These are phyloP conservation scores for Botrylloides violaceus DNA, from an alignment of 23 tunicate genomes.

Conservation along the genomic window DNA sequence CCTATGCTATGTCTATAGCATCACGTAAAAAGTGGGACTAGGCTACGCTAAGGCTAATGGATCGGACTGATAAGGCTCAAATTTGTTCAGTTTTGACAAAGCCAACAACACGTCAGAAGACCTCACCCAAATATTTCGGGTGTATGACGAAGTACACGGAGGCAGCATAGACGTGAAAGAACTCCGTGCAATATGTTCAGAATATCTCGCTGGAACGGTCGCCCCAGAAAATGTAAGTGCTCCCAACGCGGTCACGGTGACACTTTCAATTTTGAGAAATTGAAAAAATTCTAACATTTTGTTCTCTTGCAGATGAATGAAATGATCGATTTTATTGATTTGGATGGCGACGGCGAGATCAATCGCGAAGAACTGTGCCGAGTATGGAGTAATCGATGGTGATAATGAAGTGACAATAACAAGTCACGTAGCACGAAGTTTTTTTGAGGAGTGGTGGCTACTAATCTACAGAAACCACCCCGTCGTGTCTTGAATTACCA, in stretches of 20 bases:
- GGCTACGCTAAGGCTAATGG: too few species aligned
- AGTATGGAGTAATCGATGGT: constrained; percentile 65
- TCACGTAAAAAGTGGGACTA: too few species aligned
- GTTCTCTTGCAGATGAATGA: constrained; percentile 61
- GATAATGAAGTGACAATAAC: too few species aligned
- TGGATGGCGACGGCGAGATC: constrained; percentile 85
- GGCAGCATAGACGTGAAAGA: constrained; percentile 81
- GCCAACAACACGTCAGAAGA: constrained; percentile 94
- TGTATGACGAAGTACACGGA: constrained; percentile 47
- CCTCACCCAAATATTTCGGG: constrained; percentile 73
- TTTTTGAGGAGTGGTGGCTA: too few species aligned
- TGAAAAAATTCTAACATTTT: background rate
- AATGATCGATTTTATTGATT: constrained; percentile 68
- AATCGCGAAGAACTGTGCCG: constrained; percentile 74
- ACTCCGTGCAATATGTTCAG: constrained; percentile 60
- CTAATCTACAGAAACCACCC: too few species aligned
- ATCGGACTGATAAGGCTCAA: too few species aligned
- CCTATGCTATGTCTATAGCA: too few species aligned
- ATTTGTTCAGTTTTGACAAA: constrained; percentile 79
- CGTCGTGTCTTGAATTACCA: too few species aligned
- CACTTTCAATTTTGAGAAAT: background rate
- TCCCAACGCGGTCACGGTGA: background rate
- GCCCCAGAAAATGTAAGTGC: constrained; percentile 31
- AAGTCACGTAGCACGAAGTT: too few species aligned
- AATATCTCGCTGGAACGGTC: constrained; percentile 39